These are phyloP conservation scores for Pachyseris speciosa DNA, from an alignment of 64 coral and sea anemone genomes.

Conservation along the genomic window DNA sequence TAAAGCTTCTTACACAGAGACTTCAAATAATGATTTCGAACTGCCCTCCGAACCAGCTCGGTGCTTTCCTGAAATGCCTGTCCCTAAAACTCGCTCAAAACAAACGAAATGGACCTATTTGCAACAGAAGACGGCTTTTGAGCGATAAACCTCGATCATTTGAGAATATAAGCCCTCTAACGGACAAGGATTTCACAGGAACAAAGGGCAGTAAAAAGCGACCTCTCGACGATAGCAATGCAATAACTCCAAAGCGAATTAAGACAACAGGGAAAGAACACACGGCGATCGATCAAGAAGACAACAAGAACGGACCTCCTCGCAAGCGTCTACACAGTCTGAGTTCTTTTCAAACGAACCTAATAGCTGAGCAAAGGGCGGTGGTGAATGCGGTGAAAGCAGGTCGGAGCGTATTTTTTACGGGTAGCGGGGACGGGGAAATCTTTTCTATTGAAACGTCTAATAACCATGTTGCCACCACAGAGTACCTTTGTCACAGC, in stretches of 20 bases:
- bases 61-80: conserved; percentile 82
- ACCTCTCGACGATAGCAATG: conserved; percentile 63
- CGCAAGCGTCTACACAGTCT: conserved; percentile 59
- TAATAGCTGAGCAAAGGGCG: conserved; percentile 71
- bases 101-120: conserved; percentile 71
- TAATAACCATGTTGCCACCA: conserved; percentile 81
- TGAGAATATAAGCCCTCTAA: conserved; percentile 93
- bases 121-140: conserved; percentile 78
- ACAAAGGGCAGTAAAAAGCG: conserved; percentile 67
- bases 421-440: conserved; percentile 88
- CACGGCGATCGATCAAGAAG: neutral
- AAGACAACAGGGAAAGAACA: conserved; percentile 35
- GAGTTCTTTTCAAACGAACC: conserved; percentile 53
- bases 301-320: conserved; percentile 12
- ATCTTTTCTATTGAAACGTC: conserved; percentile 75
- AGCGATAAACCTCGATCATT: conserved; percentile 81
- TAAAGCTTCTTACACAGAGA: conserved; percentile 81
- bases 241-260: conserved; percentile 62
- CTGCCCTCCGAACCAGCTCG: conserved; percentile 92
- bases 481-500: conserved; percentile 80
- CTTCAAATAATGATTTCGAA: conserved; percentile 92
- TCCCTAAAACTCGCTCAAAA: conserved; percentile 87
- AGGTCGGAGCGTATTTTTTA: conserved; percentile 81
- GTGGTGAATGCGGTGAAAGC: conserved; percentile 68
- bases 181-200: conserved; percentile 77